These are phyloP conservation scores for Aphrophora alni DNA, from an alignment of 2,888 invertebrate species.

Conservation along the genomic window DNA sequence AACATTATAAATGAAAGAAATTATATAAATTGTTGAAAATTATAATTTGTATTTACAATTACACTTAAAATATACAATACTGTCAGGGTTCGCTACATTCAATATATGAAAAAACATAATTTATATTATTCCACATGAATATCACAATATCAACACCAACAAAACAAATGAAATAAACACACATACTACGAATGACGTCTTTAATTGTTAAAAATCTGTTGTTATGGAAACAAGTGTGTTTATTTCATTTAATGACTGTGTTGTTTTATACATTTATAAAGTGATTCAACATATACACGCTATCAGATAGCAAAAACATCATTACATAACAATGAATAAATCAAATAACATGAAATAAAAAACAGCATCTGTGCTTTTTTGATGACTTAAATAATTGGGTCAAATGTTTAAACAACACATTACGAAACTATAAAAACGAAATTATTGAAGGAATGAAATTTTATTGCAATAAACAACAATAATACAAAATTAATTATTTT, in stretches of 20 bases:
- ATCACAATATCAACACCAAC: background rate
- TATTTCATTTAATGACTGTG: background rate
- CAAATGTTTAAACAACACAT: background rate
- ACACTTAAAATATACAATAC: conserved; percentile 35
- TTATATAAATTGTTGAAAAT: background rate
- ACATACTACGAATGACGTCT: too few species aligned
- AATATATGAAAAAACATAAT: background rate
- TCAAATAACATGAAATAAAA: background rate
- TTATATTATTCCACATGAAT: background rate
- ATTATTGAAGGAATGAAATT: background rate
- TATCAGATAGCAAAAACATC: background rate
- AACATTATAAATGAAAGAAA: too few species aligned
- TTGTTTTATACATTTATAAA: background rate
- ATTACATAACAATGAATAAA: background rate
- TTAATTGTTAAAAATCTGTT: too few species aligned
- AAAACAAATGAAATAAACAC: background rate
- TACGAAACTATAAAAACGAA: background rate
- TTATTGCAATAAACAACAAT: background rate
- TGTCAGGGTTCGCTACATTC: conserved; percentile 11
- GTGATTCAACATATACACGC: background rate
- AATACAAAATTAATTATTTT: background rate
- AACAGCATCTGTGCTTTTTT: background rate
- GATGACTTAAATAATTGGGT: background rate
- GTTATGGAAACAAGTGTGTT: background rate
- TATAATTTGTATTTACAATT: background rate